phyloP scores from a whole-genome alignment of 2,888 invertebrate species.

The Mesorhabditis sp. region DNA sequence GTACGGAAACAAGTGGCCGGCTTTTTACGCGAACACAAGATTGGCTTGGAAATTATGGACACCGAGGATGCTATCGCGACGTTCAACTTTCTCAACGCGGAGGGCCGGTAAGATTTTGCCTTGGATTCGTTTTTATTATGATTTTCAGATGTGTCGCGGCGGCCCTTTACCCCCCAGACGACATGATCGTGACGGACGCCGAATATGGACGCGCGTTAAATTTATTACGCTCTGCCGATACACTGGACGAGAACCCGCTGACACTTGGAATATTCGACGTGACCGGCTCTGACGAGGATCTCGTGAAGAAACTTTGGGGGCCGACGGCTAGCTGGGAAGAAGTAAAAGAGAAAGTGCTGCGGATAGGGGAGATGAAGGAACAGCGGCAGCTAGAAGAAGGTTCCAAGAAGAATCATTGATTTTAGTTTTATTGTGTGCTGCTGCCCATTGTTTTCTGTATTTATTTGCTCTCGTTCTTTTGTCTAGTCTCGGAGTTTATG shows the following conservation, averaged over 20 bases:
- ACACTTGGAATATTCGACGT: slow-evolving; percentile 27
- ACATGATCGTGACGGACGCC: slow-evolving; percentile 41
- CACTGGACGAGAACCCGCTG: slow-evolving; percentile 41
- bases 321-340: neutral
- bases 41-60: slow-evolving; percentile 76
- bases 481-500: too few species aligned
- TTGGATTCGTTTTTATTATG: neutral
- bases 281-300: slow-evolving; percentile 28
- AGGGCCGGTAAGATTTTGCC: slow-evolving; percentile 66
- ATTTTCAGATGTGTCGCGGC: slow-evolving; percentile 62
- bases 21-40: slow-evolving; percentile 62
- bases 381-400: neutral
- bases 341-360: neutral
- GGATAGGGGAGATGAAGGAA: neutral
- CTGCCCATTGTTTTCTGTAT: too few species aligned
- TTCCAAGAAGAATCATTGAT: neutral
- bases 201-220: slow-evolving; percentile 44
- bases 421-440: too few species aligned
- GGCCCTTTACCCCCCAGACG: slow-evolving; percentile 64
- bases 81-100: slow-evolving; percentile 84
- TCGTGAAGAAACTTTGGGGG: slow-evolving; percentile 36
- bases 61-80: slow-evolving; percentile 81
- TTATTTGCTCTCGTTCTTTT: too few species aligned
- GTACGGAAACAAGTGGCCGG: slow-evolving; percentile 33
- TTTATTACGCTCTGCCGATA: slow-evolving; percentile 14